Evolutionary conservation across 2,113 vertebrate species (phyloP).

Genomic region (Elephas maximus): DNA sequence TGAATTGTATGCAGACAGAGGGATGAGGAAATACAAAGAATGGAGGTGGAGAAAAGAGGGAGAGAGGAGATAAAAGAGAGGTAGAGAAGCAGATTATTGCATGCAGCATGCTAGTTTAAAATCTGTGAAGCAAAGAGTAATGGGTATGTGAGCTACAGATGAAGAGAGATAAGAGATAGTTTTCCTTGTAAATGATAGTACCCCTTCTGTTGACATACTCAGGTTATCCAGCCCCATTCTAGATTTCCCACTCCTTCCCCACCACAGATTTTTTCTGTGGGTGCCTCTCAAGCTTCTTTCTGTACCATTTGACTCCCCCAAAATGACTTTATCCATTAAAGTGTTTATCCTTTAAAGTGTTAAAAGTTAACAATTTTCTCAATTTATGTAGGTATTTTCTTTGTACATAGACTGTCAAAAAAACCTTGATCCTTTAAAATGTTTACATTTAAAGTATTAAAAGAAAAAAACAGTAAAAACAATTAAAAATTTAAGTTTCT

Average conservation of each 20-base stretch:
- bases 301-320: background rate
- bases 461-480: slow-evolving; percentile 13
- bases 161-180: slow-evolving; percentile 71
- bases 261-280: slow-evolving; percentile 33
- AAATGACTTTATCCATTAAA: background rate
- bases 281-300: slow-evolving; percentile 65
- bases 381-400: background rate
- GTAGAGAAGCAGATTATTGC: background rate
- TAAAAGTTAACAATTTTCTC: background rate
- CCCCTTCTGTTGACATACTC: slow-evolving; percentile 89
- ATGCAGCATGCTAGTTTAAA: slow-evolving; percentile 75
- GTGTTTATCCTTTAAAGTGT: background rate
- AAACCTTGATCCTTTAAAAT: slow-evolving; percentile 65
- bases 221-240: slow-evolving; percentile 21
- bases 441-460: slow-evolving; percentile 66
- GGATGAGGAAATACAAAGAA: background rate
- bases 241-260: background rate
- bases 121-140: slow-evolving; percentile 81
- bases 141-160: slow-evolving; percentile 66
- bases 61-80: background rate
- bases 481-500: slow-evolving; percentile 70
- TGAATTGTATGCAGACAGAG: background rate
- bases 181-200: slow-evolving; percentile 84
- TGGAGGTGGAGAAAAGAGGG: too few species aligned
- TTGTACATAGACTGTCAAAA: slow-evolving; percentile 50